Evolutionary conservation across 1,140 invertebrate genomes (phyloP).

Genomic region (Papilio helenus): DNA sequence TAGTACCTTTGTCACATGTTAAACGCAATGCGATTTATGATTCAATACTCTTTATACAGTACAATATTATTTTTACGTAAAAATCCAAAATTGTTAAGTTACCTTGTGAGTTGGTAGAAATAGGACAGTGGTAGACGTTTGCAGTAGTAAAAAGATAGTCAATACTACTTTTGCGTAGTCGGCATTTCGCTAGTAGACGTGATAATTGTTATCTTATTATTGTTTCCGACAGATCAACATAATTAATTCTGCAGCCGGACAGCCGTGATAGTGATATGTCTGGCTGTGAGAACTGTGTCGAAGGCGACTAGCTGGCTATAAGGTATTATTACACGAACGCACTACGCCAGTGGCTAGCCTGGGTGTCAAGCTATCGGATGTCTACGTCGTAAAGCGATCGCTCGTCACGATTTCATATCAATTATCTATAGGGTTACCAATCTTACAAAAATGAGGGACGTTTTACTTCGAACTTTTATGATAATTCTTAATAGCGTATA

Average conservation of each 20-base stretch:
- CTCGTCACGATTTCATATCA: constrained; percentile 67
- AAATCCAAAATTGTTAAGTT: too few species aligned
- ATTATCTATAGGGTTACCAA: constrained; percentile 39
- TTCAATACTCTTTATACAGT: too few species aligned
- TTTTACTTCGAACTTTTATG: neutral
- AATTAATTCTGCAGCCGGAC: constrained; percentile 11
- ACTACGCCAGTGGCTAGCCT: constrained; percentile 57
- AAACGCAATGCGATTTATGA: too few species aligned
- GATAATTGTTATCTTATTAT: neutral
- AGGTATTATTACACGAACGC: constrained; percentile 47
- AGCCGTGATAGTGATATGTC: neutral
- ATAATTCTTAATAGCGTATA: neutral
- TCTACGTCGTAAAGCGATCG: constrained; percentile 68
- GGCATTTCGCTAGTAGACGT: neutral
- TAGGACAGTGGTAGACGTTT: too few species aligned
- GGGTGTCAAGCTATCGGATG: constrained; percentile 60
- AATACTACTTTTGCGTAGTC: too few species aligned
- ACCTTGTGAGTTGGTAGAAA: too few species aligned
- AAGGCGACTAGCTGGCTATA: constrained; percentile 22
- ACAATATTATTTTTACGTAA: too few species aligned
- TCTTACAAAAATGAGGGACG: neutral
- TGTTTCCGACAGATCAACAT: neutral
- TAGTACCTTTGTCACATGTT: too few species aligned
- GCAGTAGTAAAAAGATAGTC: too few species aligned
- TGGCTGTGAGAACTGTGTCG: constrained; percentile 30